phyloP scores from a whole-genome alignment of 2,888 invertebrate species.

The Saturnia pavonia region DNA sequence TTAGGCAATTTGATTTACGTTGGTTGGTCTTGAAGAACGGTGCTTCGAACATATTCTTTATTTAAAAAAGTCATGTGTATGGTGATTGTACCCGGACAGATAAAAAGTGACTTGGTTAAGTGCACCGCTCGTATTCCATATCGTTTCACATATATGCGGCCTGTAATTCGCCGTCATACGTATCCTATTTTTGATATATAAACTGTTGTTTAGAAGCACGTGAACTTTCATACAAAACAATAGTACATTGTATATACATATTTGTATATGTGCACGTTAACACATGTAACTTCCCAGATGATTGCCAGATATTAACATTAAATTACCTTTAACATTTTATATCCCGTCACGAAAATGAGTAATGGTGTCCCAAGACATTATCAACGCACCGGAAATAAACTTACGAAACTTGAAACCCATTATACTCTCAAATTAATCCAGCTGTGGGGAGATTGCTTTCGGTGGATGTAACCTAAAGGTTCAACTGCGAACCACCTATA shows the following conservation, averaged over 20 bases:
- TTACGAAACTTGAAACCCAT: neutral
- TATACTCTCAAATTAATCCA: neutral
- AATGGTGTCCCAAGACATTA: conserved; percentile 9
- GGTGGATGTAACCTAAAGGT: neutral
- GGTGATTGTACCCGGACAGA: neutral
- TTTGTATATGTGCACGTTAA: neutral
- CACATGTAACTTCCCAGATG: neutral
- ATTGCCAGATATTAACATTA: neutral
- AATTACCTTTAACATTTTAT: conserved; percentile 4
- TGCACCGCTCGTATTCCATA: too few relatives aligned
- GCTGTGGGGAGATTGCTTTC: neutral
- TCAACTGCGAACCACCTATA: neutral
- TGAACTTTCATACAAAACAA: neutral
- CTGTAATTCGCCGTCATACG: neutral
- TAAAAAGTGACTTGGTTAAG: neutral
- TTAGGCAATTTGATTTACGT: neutral
- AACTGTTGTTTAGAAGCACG: neutral
- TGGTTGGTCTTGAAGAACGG: too few relatives aligned
- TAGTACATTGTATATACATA: neutral
- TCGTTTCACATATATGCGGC: too few relatives aligned
- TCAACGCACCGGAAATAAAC: neutral
- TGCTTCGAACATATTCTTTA: too few relatives aligned
- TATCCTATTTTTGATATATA: neutral
- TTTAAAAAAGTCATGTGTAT: neutral
- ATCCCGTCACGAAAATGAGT: conserved; percentile 7